Base-by-base conservation (phyloP, 2,888 invertebrate species). In the Troides helena region DNA sequence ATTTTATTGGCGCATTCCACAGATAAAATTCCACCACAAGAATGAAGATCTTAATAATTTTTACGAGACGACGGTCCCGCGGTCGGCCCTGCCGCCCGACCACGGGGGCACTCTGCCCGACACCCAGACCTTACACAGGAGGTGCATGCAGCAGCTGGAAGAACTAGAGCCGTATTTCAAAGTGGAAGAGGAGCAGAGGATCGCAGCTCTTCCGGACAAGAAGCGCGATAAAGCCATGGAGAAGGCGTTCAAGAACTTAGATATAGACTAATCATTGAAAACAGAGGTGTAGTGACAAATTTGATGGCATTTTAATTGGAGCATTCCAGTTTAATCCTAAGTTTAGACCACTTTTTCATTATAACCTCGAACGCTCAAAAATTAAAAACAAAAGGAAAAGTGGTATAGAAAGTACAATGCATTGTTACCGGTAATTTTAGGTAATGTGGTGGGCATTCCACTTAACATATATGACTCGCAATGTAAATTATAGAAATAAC, bases 211-310 rank as follows among this genome's bases (percentile, higher is more conserved):
- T 36, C 89, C 90, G 0, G 88, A 88, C 69, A 91, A 92, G 73
- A 91, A 92, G 65, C 72, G 87, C 8, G 89, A 90, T 10, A 90
- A 89, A 59, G 95, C 95, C 0, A 92, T 95, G 73, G 95, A 95
- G 74, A 95, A 95, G 58, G 95, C 94, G 10, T 96, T 96, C 77
- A 95, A 95, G 77, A 95, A 95, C 78, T 82, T 96, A 53, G 95
- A 95, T 62, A 95, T 96, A 72, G 96, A 96, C 88, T 96, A 89
- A 82, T 23, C 39, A 65, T 21, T 53, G 14, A 43, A 17, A 21
- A 21, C 53, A 39, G 7, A 30, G 56, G 8, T 57, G 57, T 57
- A 21, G 57, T 21, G 21, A 21, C 57, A 18, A 57, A 21, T 57
- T 57, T 50, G 2, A 50, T 17, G 5, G 50, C 50, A 50, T 50